These are phyloP conservation scores for Asbolus verrucosus DNA, from an alignment of 1,140 invertebrate species.

Conservation along the genomic window DNA sequence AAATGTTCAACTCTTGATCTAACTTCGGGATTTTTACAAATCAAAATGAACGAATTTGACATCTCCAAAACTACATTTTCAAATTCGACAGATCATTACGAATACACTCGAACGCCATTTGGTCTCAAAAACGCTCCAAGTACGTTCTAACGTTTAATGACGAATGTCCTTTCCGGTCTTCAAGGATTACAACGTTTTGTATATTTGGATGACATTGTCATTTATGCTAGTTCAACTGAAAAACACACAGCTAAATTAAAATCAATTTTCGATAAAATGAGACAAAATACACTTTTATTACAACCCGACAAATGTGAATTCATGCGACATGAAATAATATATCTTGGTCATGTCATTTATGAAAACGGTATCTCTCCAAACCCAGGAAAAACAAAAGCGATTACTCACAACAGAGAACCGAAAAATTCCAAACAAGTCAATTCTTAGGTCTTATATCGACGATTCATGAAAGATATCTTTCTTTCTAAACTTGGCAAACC, in stretches of 20 bases:
- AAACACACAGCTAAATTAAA: conserved; percentile 59
- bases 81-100: conserved; percentile 57
- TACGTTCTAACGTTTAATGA: conserved; percentile 62
- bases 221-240: conserved; percentile 62
- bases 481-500: too few relatives aligned
- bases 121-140: conserved; percentile 62
- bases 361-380: conserved; percentile 64
- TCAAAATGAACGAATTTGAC: conserved; percentile 67
- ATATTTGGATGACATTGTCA: conserved; percentile 65
- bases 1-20: conserved; percentile 68
- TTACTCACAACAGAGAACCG: too few relatives aligned
- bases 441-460: too few relatives aligned
- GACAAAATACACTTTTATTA: conserved; percentile 63
- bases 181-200: conserved; percentile 58
- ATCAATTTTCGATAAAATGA: conserved; percentile 57
- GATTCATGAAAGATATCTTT: too few relatives aligned
- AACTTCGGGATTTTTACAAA: conserved; percentile 67
- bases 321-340: conserved; percentile 57
- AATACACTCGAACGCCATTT: conserved; percentile 62
- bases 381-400: conserved; percentile 65
- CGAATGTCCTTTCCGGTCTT: conserved; percentile 61
- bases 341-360: conserved; percentile 61
- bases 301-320: conserved; percentile 65
- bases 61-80: conserved; percentile 67
- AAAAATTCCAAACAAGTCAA: too few relatives aligned